Conservation (phyloP, 2,113 vertebrate species). For the Edolisoma coerulescens region DNA sequence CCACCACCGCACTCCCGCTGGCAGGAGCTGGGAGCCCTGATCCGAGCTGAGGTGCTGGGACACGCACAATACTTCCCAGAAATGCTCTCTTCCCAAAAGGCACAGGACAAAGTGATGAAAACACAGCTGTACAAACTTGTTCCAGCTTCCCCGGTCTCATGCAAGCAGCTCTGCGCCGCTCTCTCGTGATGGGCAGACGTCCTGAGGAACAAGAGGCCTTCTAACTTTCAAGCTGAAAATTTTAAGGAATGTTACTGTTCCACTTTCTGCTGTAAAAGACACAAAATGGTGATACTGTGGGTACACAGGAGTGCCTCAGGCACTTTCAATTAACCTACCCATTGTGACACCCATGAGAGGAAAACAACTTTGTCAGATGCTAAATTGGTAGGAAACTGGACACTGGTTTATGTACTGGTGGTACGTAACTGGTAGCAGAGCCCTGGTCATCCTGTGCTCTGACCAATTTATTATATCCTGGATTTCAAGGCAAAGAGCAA, state of each 20-base stretch:
- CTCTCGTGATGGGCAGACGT: fast-evolving
- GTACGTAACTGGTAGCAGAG: not conserved
- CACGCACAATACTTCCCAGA: fast-evolving
- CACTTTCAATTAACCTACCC: not conserved
- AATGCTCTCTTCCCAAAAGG: not conserved
- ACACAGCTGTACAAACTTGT: not conserved
- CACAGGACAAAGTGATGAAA: not conserved
- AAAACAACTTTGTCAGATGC: fast-evolving
- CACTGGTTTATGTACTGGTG: not conserved
- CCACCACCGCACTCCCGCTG: fast-evolving
- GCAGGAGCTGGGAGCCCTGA: not conserved
- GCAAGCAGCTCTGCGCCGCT: not conserved
- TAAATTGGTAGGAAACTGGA: not conserved
- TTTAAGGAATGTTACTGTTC: not conserved
- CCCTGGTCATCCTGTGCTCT: not conserved
- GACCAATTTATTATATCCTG: not conserved
- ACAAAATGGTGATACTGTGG: not conserved
- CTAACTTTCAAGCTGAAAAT: not conserved
- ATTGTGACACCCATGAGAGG: not conserved
- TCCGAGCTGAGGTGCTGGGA: not conserved
- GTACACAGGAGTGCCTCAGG: not conserved
- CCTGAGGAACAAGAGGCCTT: not conserved
- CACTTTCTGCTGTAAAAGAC: not conserved
- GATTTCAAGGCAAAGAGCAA: not conserved
- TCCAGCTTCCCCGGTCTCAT: fast-evolving